phyloP scores from a whole-genome alignment of 1,140 invertebrate genomes.

The Drosophila persimilis region DNA sequence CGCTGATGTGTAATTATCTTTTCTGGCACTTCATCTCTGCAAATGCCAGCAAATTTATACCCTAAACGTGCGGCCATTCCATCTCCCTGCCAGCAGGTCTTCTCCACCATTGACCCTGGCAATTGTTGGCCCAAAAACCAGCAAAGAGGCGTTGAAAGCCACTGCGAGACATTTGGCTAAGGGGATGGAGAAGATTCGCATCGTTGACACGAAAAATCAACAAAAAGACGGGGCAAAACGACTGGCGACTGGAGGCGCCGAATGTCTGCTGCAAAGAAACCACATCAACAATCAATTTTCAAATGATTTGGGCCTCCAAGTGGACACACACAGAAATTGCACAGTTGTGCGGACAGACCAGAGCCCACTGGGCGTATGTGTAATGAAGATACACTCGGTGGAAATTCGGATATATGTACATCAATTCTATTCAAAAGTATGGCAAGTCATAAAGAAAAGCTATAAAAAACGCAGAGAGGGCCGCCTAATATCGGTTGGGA shows the following conservation, averaged over 20 bases:
- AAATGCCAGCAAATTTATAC: slow-evolving; percentile 6
- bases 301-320: slow-evolving; percentile 26
- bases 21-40: not conserved
- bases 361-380: slow-evolving; percentile 36
- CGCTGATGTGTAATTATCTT: not conserved
- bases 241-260: slow-evolving; percentile 32
- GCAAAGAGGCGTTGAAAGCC: slow-evolving; percentile 34
- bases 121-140: slow-evolving; percentile 11
- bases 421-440: slow-evolving; percentile 22
- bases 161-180: slow-evolving; percentile 32
- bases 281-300: slow-evolving; percentile 37
- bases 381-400: slow-evolving; percentile 21
- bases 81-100: not conserved
- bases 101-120: not conserved
- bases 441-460: slow-evolving; percentile 11
- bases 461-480: slow-evolving; percentile 10
- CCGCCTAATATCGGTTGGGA: not conserved
- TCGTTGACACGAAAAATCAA: slow-evolving; percentile 27
- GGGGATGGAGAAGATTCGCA: slow-evolving; percentile 19
- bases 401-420: not conserved
- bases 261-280: slow-evolving; percentile 43
- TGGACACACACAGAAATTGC: slow-evolving; percentile 17
- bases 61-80: slow-evolving; percentile 15
- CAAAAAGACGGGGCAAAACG: slow-evolving; percentile 11
- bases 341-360: slow-evolving; percentile 47